Evolutionary conservation across 2,797 vertebrate species (phyloP).

Genomic region (Enteromius afrohamiltoni): DNA sequence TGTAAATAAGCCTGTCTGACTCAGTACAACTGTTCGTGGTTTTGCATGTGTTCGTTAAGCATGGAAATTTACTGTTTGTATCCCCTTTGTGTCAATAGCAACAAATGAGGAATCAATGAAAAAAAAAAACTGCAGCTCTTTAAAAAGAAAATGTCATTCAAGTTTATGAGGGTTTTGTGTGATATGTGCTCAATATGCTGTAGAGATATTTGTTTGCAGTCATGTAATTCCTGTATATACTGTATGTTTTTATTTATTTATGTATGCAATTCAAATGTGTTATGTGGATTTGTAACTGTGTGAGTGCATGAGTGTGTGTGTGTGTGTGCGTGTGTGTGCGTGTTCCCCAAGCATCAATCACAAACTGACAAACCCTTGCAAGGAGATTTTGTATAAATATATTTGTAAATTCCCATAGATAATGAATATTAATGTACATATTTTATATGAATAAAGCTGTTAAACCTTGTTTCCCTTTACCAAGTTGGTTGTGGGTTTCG

Average conservation of each 20-base stretch:
- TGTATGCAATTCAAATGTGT: conserved; percentile 76
- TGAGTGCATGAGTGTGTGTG: conserved; percentile 18
- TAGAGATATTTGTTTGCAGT: conserved; percentile 72
- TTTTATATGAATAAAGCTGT: conserved; percentile 82
- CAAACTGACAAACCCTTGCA: conserved; percentile 42
- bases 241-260: conserved; percentile 88
- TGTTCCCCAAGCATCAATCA: conserved; percentile 34
- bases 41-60: conserved; percentile 59
- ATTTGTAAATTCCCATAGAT: conserved; percentile 82
- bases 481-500: conserved; percentile 37
- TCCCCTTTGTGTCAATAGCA: conserved; percentile 43
- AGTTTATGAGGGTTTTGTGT: conserved; percentile 41
- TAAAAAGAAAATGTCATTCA: conserved; percentile 17
- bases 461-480: conserved; percentile 52
- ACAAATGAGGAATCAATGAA: conserved; percentile 31
- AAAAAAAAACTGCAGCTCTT: conserved; percentile 16
- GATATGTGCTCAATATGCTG: conserved; percentile 70
- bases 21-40: conserved; percentile 44
- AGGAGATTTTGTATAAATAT: conserved; percentile 81
- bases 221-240: conserved; percentile 75
- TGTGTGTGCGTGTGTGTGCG: conserved; percentile 28
- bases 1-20: conserved; percentile 53
- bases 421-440: conserved; percentile 80
- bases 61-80: conserved; percentile 55
- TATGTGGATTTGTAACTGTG: conserved; percentile 69